These are phyloP conservation scores for Bucco capensis DNA, from an alignment of 2,113 vertebrate species.

Conservation along the genomic window DNA sequence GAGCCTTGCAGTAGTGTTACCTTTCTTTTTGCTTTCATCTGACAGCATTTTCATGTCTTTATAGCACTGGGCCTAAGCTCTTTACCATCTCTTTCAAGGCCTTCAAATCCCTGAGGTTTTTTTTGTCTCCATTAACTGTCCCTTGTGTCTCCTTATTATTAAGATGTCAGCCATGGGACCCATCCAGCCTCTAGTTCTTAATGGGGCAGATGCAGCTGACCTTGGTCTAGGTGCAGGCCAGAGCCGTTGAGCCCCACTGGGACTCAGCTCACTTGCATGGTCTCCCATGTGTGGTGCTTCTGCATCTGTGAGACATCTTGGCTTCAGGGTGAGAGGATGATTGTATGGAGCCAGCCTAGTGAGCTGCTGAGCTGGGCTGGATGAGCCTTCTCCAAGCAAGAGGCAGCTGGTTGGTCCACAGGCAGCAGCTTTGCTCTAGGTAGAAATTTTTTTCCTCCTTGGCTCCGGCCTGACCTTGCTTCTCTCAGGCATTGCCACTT, in stretches of 20 bases:
- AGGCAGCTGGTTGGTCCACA: accelerated
- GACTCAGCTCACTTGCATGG: accelerated
- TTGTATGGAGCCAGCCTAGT: accelerated
- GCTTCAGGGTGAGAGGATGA: neutral
- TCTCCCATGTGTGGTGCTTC: accelerated
- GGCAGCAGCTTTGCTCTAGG: neutral
- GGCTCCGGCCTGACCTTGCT: neutral
- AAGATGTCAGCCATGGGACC: neutral
- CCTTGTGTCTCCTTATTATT: neutral
- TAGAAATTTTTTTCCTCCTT: neutral
- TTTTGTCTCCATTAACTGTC: neutral
- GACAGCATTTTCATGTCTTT: neutral
- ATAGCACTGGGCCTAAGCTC: neutral
- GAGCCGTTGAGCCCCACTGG: accelerated
- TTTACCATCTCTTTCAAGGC: conserved; percentile 7
- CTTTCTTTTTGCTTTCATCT: neutral
- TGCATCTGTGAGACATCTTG: neutral
- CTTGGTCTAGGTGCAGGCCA: neutral
- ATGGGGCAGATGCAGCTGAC: neutral
- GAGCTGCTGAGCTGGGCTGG: neutral
- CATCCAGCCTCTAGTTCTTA: neutral
- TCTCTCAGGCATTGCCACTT: neutral
- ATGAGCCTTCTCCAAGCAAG: neutral
- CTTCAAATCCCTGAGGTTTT: neutral
- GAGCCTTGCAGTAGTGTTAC: neutral